Base-by-base conservation (phyloP, 2,888 invertebrate genomes). In the Pseudococcus longispinus region DNA sequence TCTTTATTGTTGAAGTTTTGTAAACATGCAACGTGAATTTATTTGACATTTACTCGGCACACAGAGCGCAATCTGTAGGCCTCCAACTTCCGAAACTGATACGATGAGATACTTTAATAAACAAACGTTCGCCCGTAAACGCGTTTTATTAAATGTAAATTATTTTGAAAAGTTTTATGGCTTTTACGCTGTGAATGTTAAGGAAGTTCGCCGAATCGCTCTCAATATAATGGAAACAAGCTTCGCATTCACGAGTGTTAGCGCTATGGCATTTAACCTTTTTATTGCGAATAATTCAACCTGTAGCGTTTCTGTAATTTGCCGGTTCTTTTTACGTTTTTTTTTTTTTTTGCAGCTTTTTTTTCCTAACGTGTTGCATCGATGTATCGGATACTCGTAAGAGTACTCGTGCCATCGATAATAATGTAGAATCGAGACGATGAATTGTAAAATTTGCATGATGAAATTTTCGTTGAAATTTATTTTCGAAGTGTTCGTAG, bases 81-180 rank as follows among this genome's bases (percentile, higher is more conserved):
- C 77, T 80, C 42, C 42, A 80, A 80, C 37, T 80, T 80, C 37
- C 42, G n/a, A 80, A 80, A 42, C 77, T 80, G 77, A 80, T 80
- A 80, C 77, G 77, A 80, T 42, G 77, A 80, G 77, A 80, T 80
- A 42, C 77, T 80, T 80, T 80, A 80, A 42, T 80, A 80, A 37
- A 37, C 42, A 80, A 80, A 80, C 42, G 77, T 80, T 80, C 77
- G 77, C 37, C 77, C 23, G 37, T 37, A 37, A 80, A 42, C 42
- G 77, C 20, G 37, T 80, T 80, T 80, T 80, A 80, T 80, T 80
- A 80, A 80, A 80, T 80, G 77, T 80, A 80, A 80, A 80, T 80
- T 80, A 80, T 80, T 80, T 80, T 80, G 77, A 80, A 80, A 80
- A 80, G 77, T 80, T 80, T 80, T 80, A 80, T 80, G 77, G 77